A percentile compares a stretch with the other conserved stretches of the same genome.
Conservation (phyloP, 2,113 vertebrate genomes). For the Chaetodon auriga region DNA sequence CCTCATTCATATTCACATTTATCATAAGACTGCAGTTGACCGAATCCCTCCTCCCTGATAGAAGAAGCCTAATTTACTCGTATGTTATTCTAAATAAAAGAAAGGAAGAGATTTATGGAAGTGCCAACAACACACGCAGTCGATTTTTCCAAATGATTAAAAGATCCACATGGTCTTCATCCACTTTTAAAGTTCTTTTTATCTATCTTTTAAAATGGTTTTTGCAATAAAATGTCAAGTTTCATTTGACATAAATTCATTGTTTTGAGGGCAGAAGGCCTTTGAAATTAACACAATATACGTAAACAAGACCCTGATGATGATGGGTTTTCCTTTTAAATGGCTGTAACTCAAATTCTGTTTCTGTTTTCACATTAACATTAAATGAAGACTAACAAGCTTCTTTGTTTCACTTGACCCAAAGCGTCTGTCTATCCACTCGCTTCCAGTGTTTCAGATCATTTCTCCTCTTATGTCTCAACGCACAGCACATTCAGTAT, state of each 20-base stretch:
- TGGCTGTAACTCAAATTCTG: background rate
- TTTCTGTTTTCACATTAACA: background rate
- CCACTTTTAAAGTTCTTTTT: background rate
- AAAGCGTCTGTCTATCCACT: background rate
- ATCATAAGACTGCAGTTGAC: background rate
- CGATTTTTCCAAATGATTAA: background rate
- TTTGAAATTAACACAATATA: too few species aligned
- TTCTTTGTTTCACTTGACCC: background rate
- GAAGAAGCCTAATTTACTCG: too few species aligned
- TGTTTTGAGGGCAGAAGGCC: background rate
- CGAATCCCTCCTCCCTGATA: background rate
- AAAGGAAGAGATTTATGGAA: background rate
- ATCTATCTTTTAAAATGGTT: too few species aligned
- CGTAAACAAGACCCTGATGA: too few species aligned
- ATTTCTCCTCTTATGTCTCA: background rate
- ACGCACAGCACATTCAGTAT: background rate
- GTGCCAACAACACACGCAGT: background rate
- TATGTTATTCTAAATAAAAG: background rate
- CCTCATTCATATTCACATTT: slow-evolving; percentile 2
- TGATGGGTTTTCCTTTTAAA: too few species aligned
- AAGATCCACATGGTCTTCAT: background rate
- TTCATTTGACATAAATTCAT: background rate
- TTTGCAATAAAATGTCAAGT: background rate
- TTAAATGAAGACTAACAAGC: too few species aligned
- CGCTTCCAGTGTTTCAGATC: background rate